phyloP scores from a whole-genome alignment of 2,797 vertebrate species.

The Clamator glandarius region DNA sequence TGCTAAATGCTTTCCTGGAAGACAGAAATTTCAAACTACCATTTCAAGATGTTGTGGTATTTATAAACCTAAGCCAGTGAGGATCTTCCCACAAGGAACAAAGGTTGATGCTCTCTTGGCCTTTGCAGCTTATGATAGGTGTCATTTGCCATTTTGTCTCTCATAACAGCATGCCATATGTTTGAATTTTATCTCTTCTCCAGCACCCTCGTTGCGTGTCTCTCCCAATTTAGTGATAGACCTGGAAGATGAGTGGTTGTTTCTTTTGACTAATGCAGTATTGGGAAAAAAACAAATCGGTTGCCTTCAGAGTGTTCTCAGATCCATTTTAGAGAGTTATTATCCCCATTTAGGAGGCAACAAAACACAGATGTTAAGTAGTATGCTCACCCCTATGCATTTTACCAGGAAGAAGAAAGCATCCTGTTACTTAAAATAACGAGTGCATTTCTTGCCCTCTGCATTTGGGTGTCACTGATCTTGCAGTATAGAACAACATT shows the following conservation, averaged over 20 bases:
- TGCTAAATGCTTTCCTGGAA: background rate
- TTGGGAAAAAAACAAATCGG: background rate
- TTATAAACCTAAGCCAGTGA: background rate
- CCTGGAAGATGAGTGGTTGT: background rate
- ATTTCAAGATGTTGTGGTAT: background rate
- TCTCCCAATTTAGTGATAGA: background rate
- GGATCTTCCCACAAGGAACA: background rate
- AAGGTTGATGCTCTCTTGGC: background rate
- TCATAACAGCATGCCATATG: fast-evolving
- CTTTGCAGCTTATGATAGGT: background rate
- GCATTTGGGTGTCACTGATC: background rate
- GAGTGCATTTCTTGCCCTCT: background rate
- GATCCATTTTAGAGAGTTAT: background rate
- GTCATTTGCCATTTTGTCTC: background rate
- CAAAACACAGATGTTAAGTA: background rate
- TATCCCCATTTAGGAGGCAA: background rate
- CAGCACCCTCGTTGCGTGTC: background rate
- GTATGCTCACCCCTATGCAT: background rate
- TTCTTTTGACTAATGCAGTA: background rate
- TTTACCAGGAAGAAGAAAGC: background rate
- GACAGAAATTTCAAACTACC: background rate
- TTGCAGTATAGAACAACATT: background rate
- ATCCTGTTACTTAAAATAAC: background rate
- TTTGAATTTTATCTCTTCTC: background rate
- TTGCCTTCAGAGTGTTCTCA: background rate